Base-by-base conservation (phyloP, 2,797 vertebrate species). In the Lacerta bilineata region DNA sequence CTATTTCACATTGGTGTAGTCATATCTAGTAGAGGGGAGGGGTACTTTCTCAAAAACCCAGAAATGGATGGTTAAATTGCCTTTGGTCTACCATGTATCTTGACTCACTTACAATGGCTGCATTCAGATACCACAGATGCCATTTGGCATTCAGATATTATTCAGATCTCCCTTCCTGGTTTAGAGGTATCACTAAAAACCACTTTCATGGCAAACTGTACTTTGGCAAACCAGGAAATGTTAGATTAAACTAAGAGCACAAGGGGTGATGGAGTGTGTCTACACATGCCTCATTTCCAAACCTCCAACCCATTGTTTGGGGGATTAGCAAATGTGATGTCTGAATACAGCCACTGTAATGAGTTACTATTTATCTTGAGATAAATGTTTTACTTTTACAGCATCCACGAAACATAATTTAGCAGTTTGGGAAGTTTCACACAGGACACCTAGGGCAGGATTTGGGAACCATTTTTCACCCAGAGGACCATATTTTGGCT, bases 1-100 rank as follows among this genome's bases (percentile, higher is more conserved):
- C 43, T 13, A n/a, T 89, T 93, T 91, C 76, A 88, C n/a, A 86
- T 90, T 83, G 66, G 3, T 27, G 71, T 46, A 2, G 46, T 1
- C 89, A 88, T 90, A n/a, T 55, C 17, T 64, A 10, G 8, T 72
- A 13, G 33, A 18, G 50, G 20, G 8, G 29, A 61, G 4, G 25
- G 55, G 66, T 41, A 2, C 2, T 66, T 33, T 55, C 27, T 50
- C 75, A 78, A 50, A 74, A 79, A 86, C 36, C 27, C 55, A 80
- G 59, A 18, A 87, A 61, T 5, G 59, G 39, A 43, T 75, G n/a
- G 13, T 29, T 36, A 87, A 75, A 29, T 33, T 10, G 64, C 9
- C 1, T 2, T 64, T 61, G 23, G 33, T 2, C 55, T 5, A 66
- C 20, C 59, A n/a, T 20, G 1, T 39, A 13, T 71, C 43, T 84